Conservation (phyloP, 2,113 vertebrate genomes). For the Cricetomys ansorgei region DNA sequence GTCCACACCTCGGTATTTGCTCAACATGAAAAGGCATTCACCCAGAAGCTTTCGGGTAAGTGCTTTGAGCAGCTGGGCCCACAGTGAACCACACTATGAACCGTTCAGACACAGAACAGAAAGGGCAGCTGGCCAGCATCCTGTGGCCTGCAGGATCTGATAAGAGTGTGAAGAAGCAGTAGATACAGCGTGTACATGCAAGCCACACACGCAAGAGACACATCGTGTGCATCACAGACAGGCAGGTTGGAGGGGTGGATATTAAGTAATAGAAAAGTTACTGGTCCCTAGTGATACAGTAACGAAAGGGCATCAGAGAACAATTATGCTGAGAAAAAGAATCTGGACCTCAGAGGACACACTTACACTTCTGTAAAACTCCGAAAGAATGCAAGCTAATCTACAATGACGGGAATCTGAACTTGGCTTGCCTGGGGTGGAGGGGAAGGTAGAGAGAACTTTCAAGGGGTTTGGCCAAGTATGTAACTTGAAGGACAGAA, state of each 20-base stretch:
- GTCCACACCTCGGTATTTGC: not conserved
- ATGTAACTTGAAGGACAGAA: not conserved
- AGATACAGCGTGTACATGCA: not conserved
- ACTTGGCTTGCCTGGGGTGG: not conserved
- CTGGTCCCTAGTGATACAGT: fast-evolving
- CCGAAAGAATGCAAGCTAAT: not conserved
- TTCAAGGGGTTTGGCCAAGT: not conserved
- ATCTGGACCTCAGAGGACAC: fast-evolving
- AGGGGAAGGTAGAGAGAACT: not conserved
- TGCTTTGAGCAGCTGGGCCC: fast-evolving
- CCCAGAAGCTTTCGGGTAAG: fast-evolving
- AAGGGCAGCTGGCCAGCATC: fast-evolving
- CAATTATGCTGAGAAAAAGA: not conserved
- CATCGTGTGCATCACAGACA: too few relatives aligned
- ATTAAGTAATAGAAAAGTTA: not conserved
- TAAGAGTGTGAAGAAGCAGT: not conserved
- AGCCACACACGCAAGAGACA: not conserved
- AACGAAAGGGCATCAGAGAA: not conserved
- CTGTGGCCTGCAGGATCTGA: too few relatives aligned
- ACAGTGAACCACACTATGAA: not conserved
- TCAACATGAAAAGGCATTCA: not conserved
- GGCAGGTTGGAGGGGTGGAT: not conserved
- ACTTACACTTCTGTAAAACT: not conserved
- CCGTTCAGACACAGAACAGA: fast-evolving
- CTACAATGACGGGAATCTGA: not conserved